Evolutionary conservation across 2,797 vertebrate genomes (phyloP), one percentile per base, ranked within the genome.

Genomic region (Chaenodraco wilsoni): DNA sequence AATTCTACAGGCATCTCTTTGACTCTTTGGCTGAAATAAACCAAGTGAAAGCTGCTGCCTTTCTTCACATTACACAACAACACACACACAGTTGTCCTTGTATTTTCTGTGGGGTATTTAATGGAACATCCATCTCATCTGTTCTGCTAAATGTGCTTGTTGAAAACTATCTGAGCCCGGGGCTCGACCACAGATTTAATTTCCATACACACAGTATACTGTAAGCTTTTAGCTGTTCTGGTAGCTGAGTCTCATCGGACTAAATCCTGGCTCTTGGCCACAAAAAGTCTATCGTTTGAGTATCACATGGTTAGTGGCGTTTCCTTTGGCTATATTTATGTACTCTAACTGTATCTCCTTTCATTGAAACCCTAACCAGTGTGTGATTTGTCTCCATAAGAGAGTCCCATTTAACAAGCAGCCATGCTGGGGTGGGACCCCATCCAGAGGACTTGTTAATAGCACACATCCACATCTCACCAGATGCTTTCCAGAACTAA

Each of bases 371-470:
- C 77, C 79, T 78, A 89, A 91, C 88, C 91, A 90, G 88, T 77
- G 92, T 91, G 80, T 76, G 84, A 91, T 93, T 90, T 93, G 88
- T 94, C 91, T 91, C 90, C 87, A 90, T 90, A 92, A 93, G 91
- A 93, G 89, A 88, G 86, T 87, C 65, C 89, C 92, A 94, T 95
- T 95, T 94, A 37, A 93, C 93, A 92, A 92, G 93, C 86, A 93
- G 89, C 87, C 93, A 81, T 91, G 93, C 93, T 93, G 92, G 87
- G 92, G 91, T 83, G 89, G 92, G 92, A 90, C 93, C 86, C 82
- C 85, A 69, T 91, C 89, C 79, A 83, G 90, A 89, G 88, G 83
- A 89, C 91, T 93, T 88, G 91, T 92, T 93, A 94, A 94, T 91
- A 92, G 87, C 89, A 88, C 89, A 87, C 85, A 92, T 94, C 91